Evolutionary conservation across 2,888 invertebrate genomes (phyloP).

Genomic region (Allygus modestus): DNA sequence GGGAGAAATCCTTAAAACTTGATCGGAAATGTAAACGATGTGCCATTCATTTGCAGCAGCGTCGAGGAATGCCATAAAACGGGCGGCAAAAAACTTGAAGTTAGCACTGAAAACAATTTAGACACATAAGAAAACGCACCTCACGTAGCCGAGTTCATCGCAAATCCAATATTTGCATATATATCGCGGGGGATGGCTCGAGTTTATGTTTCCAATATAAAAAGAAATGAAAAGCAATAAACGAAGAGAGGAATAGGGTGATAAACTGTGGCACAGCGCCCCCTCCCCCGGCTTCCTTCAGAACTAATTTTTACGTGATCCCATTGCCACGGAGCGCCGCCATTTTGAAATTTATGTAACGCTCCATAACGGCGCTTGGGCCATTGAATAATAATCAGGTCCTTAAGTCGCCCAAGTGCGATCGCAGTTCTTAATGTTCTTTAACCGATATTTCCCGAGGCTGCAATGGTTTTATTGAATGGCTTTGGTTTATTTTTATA

Average conservation of each 20-base stretch:
- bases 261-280: conserved; percentile 38
- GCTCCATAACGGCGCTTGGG: conserved; percentile 61
- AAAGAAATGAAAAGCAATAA: conserved; percentile 70
- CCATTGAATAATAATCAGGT: conserved; percentile 64
- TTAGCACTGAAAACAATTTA: conserved; percentile 29
- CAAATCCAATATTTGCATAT: conserved; percentile 68
- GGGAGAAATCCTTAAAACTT: conserved; percentile 1
- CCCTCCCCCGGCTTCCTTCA: not conserved
- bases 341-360: conserved; percentile 65
- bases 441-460: not conserved
- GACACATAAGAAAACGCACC: conserved; percentile 39
- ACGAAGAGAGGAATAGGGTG: conserved; percentile 62
- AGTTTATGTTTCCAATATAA: conserved; percentile 68
- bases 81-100: conserved; percentile 7
- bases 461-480: conserved; percentile 2
- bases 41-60: not conserved
- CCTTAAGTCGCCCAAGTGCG: conserved; percentile 13
- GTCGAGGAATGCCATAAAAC: conserved; percentile 3
- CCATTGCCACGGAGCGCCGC: conserved; percentile 61
- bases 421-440: conserved; percentile 24
- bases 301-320: conserved; percentile 64
- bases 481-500: not conserved
- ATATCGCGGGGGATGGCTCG: conserved; percentile 63
- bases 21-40: conserved; percentile 6
- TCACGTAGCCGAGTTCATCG: conserved; percentile 25